These are phyloP conservation scores for Synanthedon andrenaeformis DNA, from an alignment of 2,888 invertebrate species.

Conservation along the genomic window DNA sequence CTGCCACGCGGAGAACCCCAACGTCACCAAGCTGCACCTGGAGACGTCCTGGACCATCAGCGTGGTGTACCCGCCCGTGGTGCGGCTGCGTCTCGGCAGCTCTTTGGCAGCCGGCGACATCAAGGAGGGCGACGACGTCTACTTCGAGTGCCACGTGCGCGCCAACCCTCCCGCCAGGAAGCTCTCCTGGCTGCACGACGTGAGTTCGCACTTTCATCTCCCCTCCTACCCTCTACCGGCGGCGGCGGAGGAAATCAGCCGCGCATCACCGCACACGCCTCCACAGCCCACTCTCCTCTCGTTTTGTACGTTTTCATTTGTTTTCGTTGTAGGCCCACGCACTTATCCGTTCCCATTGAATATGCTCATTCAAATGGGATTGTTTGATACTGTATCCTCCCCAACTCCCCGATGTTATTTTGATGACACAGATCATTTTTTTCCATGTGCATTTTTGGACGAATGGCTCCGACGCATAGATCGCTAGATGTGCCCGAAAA, in stretches of 20 bases:
- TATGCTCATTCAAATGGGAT: conserved; percentile 15
- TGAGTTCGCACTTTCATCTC: conserved; percentile 69
- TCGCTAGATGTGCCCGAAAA: conserved; percentile 16
- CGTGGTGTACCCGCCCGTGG: conserved; percentile 90
- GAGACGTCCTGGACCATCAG: conserved; percentile 90
- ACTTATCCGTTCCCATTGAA: conserved; percentile 12
- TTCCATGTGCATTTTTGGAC: conserved; percentile 46
- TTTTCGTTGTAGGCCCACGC: conserved; percentile 18
- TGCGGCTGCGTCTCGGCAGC: conserved; percentile 83
- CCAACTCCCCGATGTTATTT: too few species aligned
- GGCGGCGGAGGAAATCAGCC: conserved; percentile 49
- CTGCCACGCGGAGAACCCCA: conserved; percentile 92
- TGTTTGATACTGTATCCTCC: conserved; percentile 12
- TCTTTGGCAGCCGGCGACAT: conserved; percentile 88
- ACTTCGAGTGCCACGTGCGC: conserved; percentile 92
- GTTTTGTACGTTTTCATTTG: conserved; percentile 20
- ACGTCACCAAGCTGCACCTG: conserved; percentile 83
- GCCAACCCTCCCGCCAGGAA: conserved; percentile 89
- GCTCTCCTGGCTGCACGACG: conserved; percentile 88
- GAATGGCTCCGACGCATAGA: conserved; percentile 24
- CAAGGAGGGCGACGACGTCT: conserved; percentile 92
- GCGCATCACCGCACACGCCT: conserved; percentile 31
- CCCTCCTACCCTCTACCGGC: conserved; percentile 48
- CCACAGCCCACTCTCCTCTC: conserved; percentile 12
- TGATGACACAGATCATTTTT: conserved; percentile 44